Evolutionary conservation across 2,797 vertebrate genomes (phyloP), one percentile per base, ranked within the genome.

Genomic region (Heliangelus exortis): DNA sequence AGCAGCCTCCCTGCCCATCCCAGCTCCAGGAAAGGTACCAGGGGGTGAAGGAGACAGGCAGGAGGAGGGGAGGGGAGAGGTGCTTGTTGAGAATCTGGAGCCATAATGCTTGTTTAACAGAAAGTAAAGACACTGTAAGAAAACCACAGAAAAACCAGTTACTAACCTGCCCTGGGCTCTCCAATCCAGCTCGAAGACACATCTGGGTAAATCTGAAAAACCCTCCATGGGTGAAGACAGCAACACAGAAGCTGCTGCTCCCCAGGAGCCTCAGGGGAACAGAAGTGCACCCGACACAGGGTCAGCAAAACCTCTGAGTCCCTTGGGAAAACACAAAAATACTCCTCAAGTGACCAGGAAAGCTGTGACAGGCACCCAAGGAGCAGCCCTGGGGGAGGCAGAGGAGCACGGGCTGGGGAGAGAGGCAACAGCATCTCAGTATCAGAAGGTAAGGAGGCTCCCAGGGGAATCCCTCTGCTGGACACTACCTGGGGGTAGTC

Each of bases 11-110:
- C 13, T 19, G 73, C 77, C 76, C 82, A 41, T 84, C 96, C 13
- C 92, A n/a, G 84, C 58, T 1, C 65, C 45, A 19, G 53, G 84
- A 91, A 82, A 98, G 98, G 98, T 98, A 91, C 91, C 1, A 2
- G 41, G 3, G 29, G 43, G 48, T 41, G 39, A 41, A 41, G 39
- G 39, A 41, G 39, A 41, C 14, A 41, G 39, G 39, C 39, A 3
- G 63, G 80, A 43, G 19, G 15, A 1, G 7, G 9, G 28, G 2
- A 20, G 29, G 31, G 57, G 67, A 26, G 31, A 51, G 63, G 12
- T 33, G 6, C 21, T 43, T 53, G 15, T 25, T 68, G 29, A 51
- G 20, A 53, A 31, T 23, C 31, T 31, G 41, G 54, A 92, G 62
- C 54, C n/a, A 7, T 17, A 5, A 41, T 7, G 29, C 58, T 68